These are phyloP conservation scores for Mongoloraphidia duomilia DNA, from an alignment of 2,888 invertebrate species.

Conservation along the genomic window DNA sequence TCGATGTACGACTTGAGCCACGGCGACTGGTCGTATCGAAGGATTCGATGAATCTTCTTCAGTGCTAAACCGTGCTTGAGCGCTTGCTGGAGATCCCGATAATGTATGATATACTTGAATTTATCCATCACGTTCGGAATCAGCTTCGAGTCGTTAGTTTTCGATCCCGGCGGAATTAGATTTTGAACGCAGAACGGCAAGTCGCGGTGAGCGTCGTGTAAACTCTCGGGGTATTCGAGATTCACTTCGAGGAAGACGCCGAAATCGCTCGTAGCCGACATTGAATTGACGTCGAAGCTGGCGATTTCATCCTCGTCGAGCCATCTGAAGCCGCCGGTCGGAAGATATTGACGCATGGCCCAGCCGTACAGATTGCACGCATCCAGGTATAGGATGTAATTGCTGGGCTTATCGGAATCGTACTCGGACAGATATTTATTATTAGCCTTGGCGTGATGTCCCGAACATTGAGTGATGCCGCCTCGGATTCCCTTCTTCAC, in stretches of 20 bases:
- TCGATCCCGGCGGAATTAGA: too few relatives aligned
- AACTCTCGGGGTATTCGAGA: conserved; percentile 24
- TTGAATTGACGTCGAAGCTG: conserved; percentile 4
- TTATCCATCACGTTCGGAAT: too few relatives aligned
- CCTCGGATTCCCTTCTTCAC: conserved; percentile 20
- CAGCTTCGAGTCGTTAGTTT: too few relatives aligned
- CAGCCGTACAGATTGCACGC: conserved; percentile 20
- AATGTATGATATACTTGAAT: conserved; percentile 19
- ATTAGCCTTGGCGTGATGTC: conserved; percentile 21
- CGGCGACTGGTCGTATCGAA: conserved; percentile 24
- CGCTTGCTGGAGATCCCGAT: too few relatives aligned
- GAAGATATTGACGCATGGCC: conserved; percentile 17
- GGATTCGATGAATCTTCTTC: conserved; percentile 20
- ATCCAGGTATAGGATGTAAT: conserved; percentile 20
- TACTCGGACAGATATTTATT: conserved; percentile 23
- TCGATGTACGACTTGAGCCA: conserved; percentile 26
- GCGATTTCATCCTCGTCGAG: too few relatives aligned
- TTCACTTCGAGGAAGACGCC: conserved; percentile 29
- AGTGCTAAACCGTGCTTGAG: conserved; percentile 18
- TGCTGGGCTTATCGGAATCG: conserved; percentile 14
- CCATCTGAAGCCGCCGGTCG: too few relatives aligned
- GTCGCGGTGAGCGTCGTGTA: conserved; percentile 23
- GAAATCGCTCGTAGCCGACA: conserved; percentile 12
- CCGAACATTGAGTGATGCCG: conserved; percentile 20
- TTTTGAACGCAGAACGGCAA: conserved; percentile 19